Evolutionary conservation across 1,140 invertebrate species (phyloP).

Genomic region (Achroia grisella): DNA sequence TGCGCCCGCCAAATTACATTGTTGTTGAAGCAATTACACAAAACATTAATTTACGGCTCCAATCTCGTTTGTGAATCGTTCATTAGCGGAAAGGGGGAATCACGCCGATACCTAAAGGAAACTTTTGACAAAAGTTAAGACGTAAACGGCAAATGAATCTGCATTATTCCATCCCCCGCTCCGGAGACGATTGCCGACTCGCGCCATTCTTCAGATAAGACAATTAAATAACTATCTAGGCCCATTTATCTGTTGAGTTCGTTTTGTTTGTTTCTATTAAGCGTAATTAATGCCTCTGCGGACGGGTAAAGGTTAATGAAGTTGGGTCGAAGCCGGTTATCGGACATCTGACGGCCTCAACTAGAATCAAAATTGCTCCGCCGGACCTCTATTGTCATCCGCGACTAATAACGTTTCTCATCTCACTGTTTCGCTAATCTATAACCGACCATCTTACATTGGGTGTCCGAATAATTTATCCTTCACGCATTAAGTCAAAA

Average conservation of each 20-base stretch:
- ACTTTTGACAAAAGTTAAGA: slow-evolving; percentile 51
- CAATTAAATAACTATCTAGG: slow-evolving; percentile 57
- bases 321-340: slow-evolving; percentile 29
- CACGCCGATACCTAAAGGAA: slow-evolving; percentile 22
- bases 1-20: slow-evolving; percentile 28
- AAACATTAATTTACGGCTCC: slow-evolving; percentile 40
- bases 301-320: slow-evolving; percentile 55
- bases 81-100: slow-evolving; percentile 31
- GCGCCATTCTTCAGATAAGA: slow-evolving; percentile 31
- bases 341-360: slow-evolving; percentile 36
- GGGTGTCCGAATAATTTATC: too few relatives aligned
- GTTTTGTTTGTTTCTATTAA: slow-evolving; percentile 65
- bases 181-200: slow-evolving; percentile 10
- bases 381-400: too few relatives aligned
- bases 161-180: slow-evolving; percentile 27
- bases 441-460: too few relatives aligned
- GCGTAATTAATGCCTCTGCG: slow-evolving; percentile 51
- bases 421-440: background rate
- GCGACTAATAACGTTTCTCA: too few relatives aligned
- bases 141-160: slow-evolving; percentile 43
- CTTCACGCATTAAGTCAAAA: too few relatives aligned
- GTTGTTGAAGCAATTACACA: slow-evolving; percentile 42
- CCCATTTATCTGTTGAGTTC: slow-evolving; percentile 52
- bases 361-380: slow-evolving; percentile 23
- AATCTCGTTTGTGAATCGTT: slow-evolving; percentile 45